Evolutionary conservation across 2,797 vertebrate genomes (phyloP), one percentile per base, ranked within the genome.

Genomic region (Lacerta viridis): DNA sequence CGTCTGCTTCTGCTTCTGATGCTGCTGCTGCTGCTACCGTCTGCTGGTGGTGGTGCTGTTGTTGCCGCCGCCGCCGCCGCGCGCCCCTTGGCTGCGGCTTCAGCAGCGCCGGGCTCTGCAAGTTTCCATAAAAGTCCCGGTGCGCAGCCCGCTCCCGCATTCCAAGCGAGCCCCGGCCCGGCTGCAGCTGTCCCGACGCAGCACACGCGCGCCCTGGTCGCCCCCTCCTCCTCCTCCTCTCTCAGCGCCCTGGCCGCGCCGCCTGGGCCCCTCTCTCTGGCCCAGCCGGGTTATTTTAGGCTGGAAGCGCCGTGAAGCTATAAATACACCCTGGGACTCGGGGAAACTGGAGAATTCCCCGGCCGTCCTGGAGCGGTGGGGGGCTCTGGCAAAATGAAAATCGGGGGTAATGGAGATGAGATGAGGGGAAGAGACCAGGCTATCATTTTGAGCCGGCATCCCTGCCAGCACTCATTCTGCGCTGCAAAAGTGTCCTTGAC

Each of bases 111-210:
- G 83, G 93, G 94, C 94, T 91, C 95, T 94, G 93, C 95, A 95
- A 93, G 95, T 98, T 98, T 98, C 98, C 98, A 98, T 98, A 98
- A 99, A 99, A 99, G 98, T 98, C 97, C 96, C 96, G 97, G 96
- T 97, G 97, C 97, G 97, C 98, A 92, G 97, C 96, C 96, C 95
- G 97, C 96, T 92, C 96, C 97, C 94, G 96, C 98, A 98, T 99
- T 98, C 98, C 98, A 94, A 93, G 94, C 98, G 96, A 96, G 97
- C 97, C 97, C 97, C 89, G 90, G 88, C 90, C 95, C 96, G 96
- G 94, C 95, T 95, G 98, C 98, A 99, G 98, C 98, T 98, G 98
- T 97, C 97, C 96, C 95, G 80, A 76, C 94, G 3, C 68, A 11
- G 69, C 80, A 81, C 50, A 64, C 78, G 36, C 78, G 61, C 78